Evolutionary conservation across 1,140 invertebrate species (phyloP).

Genomic region (Lordiphosa stackelbergi): DNA sequence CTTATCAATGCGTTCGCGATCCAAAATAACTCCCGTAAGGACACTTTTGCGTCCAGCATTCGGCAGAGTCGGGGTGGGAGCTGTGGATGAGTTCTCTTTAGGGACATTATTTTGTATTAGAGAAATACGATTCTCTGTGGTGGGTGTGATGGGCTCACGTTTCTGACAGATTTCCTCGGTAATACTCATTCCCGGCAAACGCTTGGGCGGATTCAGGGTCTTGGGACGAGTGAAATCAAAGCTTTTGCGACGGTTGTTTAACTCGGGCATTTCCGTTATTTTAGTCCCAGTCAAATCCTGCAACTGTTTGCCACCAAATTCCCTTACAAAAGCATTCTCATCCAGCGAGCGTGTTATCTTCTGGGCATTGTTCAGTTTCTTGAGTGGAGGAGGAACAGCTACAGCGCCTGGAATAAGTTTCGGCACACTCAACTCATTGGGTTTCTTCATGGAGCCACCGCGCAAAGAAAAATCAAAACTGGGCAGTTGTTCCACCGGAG

Average conservation of each 20-base stretch:
- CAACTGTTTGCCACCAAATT: constrained; percentile 78
- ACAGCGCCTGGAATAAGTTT: constrained; percentile 24
- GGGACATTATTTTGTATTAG: constrained; percentile 79
- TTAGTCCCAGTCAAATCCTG: constrained; percentile 71
- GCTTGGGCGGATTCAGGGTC: constrained; percentile 79
- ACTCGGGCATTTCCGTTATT: constrained; percentile 59
- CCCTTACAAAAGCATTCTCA: constrained; percentile 83
- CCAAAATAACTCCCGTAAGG: constrained; percentile 78
- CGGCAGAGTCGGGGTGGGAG: constrained; percentile 26
- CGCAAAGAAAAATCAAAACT: constrained; percentile 69
- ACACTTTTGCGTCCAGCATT: constrained; percentile 54
- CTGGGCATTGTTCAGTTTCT: constrained; percentile 80
- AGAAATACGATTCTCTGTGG: constrained; percentile 80
- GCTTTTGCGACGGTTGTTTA: constrained; percentile 75
- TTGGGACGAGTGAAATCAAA: constrained; percentile 78
- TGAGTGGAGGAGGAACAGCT: constrained; percentile 54
- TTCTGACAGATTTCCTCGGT: constrained; percentile 72
- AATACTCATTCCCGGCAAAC: constrained; percentile 79
- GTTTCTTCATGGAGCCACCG: constrained; percentile 58
- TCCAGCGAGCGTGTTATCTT: constrained; percentile 85
- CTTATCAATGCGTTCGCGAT: constrained; percentile 89
- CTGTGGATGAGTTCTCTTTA: constrained; percentile 22
- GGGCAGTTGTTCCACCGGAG: constrained; percentile 77
- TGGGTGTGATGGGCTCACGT: constrained; percentile 76
- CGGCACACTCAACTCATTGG: constrained; percentile 49